Evolutionary conservation across 2,113 vertebrate species (phyloP), one percentile per base, ranked within the genome.

Genomic region (Lophotis ruficrista): DNA sequence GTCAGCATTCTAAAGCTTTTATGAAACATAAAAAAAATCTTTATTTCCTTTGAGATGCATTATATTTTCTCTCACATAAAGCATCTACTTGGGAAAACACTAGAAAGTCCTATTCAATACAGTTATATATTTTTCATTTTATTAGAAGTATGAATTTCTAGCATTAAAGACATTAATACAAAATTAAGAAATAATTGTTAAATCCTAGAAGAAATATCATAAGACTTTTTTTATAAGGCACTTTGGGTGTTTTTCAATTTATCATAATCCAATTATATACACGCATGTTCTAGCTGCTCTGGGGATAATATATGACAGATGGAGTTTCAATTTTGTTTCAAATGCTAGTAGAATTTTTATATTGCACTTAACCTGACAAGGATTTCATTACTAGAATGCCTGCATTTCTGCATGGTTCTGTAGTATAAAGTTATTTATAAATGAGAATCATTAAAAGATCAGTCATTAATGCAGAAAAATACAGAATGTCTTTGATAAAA

Each of bases 241-340:
- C 23, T 66, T 53, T 4, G 12, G 6, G 13, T 84, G 15, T 66
- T 89, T 83, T 89, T 84, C 61, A 72, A 16, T 89, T 95, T 82
- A 58, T 91, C 51, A n/a, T 90, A 89, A 89, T 92, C 35, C 68
- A 97, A 41, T 97, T 92, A 80, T 14, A 28, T 45, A 85, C 83
- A 31, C 87, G 22, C 47, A 58, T 81, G 17, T 87, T 45, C 33
- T 89, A 73, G 50, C 77, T 90, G 35, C 17, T 94, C 47, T 84
- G 38, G 27, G 56, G 33, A 95, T 83, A 89, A 92, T 71, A 87
- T 19, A 80, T 57, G 68, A 91, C 30, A 91, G 68, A 87, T 31
- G 12, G 47, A 95, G 45, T 70, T 79, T 54, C 45, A 86, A 87
- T 84, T 93, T 87, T 70, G 17, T 86, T 96, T 82, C 38, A 57